Conservation (phyloP, 2,113 vertebrate genomes). For the Rhineura floridana region DNA sequence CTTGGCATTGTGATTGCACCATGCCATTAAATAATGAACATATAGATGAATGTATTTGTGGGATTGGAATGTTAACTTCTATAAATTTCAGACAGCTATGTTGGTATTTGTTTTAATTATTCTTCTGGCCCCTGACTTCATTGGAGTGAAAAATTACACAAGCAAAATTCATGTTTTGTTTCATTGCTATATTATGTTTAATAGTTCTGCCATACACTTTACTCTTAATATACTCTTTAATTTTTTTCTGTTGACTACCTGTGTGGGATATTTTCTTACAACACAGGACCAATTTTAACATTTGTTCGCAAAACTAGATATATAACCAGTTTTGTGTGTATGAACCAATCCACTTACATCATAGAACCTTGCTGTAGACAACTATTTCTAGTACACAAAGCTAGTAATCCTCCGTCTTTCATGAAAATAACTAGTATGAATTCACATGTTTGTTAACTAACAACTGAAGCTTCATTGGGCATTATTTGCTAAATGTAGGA, state of each 20-base stretch:
- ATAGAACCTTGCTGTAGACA: too few relatives aligned
- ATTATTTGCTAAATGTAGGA: too few relatives aligned
- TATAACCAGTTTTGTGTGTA: neutral
- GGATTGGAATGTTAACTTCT: too few relatives aligned
- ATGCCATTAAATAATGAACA: too few relatives aligned
- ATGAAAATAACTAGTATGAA: neutral
- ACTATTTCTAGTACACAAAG: neutral
- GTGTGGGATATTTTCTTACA: neutral
- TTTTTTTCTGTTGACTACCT: neutral
- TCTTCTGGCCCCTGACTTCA: too few relatives aligned
- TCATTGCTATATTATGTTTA: too few relatives aligned
- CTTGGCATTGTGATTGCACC: too few relatives aligned
- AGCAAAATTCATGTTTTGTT: too few relatives aligned
- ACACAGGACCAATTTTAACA: neutral
- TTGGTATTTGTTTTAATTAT: too few relatives aligned
- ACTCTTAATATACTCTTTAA: too few relatives aligned
- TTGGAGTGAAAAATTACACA: too few relatives aligned
- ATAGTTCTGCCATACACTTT: neutral
- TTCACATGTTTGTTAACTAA: neutral
- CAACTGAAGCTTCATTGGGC: neutral
- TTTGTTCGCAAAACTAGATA: neutral
- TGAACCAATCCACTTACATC: neutral
- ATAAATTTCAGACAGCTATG: neutral
- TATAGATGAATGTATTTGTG: too few relatives aligned
- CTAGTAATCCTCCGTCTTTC: neutral